Conservation (phyloP, 2,797 vertebrate species). For the Enoplosus armatus region DNA sequence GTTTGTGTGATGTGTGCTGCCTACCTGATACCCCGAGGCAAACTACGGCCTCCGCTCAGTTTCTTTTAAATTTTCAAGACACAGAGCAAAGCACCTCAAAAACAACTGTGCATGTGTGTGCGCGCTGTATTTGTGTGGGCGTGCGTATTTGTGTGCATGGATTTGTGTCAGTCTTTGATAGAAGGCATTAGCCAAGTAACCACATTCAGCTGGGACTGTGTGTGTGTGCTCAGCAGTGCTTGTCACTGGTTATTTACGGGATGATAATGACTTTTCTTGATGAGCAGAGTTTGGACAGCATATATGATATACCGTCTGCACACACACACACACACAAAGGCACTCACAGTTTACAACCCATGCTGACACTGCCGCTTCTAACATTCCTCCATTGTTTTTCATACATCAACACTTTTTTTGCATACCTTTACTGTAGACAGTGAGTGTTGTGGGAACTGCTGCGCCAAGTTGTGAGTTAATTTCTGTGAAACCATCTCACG, state of each 20-base stretch:
- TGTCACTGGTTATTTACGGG: conserved; percentile 81
- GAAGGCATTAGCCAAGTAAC: conserved; percentile 71
- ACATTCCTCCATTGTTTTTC: conserved; percentile 76
- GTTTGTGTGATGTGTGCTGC: conserved; percentile 53
- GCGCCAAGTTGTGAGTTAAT: conserved; percentile 63
- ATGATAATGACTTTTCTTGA: conserved; percentile 76
- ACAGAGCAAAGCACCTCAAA: conserved; percentile 54
- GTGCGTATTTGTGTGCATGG: conserved; percentile 42
- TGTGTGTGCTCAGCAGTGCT: conserved; percentile 74
- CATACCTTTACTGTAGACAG: conserved; percentile 60
- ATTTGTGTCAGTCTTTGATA: conserved; percentile 73
- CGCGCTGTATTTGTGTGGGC: not conserved
- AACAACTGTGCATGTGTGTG: conserved; percentile 10
- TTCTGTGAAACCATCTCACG: conserved; percentile 60
- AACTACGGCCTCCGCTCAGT: conserved; percentile 53
- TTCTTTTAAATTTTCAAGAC: conserved; percentile 59
- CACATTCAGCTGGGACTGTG: conserved; percentile 75
- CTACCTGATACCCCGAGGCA: conserved; percentile 61
- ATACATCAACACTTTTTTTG: conserved; percentile 71
- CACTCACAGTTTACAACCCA: conserved; percentile 55
- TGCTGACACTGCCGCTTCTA: conserved; percentile 77
- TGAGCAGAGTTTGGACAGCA: conserved; percentile 69
- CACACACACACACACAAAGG: conserved; percentile 32
- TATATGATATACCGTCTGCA: conserved; percentile 65
- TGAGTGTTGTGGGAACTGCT: conserved; percentile 34